Percentiles rank a stretch among this genome's conserved stretches.
Evolutionary conservation across 2,888 invertebrate species (phyloP).

Genomic region (Scaptomyza caliginosa): DNA sequence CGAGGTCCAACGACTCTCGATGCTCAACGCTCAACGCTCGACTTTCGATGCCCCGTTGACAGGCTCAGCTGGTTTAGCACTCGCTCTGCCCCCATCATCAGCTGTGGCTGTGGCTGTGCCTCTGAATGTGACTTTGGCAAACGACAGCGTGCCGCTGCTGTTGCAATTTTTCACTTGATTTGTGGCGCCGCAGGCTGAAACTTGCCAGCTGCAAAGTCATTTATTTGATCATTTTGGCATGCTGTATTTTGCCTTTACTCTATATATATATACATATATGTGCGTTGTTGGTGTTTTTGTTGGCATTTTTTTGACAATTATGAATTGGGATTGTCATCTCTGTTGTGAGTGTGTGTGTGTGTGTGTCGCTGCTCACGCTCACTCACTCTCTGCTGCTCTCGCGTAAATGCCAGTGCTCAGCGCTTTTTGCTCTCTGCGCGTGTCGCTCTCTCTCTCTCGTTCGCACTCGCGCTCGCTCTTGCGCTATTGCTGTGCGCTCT

Average conservation of each 20-base stretch:
- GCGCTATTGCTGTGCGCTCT: constrained; percentile 21
- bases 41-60: constrained; percentile 11
- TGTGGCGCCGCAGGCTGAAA: constrained; percentile 44
- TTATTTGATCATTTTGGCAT: constrained; percentile 13
- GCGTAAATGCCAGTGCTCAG: constrained; percentile 5
- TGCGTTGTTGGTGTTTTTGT: neutral
- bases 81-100: constrained; percentile 28
- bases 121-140: neutral
- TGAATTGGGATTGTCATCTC: constrained; percentile 67
- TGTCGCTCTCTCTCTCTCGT: constrained; percentile 39
- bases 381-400: constrained; percentile 10
- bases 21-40: constrained; percentile 20
- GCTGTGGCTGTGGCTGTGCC: constrained; percentile 22
- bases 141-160: neutral
- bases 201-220: constrained; percentile 31
- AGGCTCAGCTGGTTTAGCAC: constrained; percentile 32
- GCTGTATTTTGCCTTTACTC: neutral
- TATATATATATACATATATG: neutral
- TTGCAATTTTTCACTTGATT: constrained; percentile 47
- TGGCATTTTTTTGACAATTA: constrained; percentile 51
- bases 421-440: constrained; percentile 45
- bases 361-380: constrained; percentile 6
- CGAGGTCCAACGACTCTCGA: constrained; percentile 36
- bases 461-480: constrained; percentile 29
- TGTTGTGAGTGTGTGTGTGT: constrained; percentile 24